Evolutionary conservation across 2,113 vertebrate species (phyloP), one percentile per base, ranked within the genome.

Genomic region (Rhegmatorhina hoffmannsi): DNA sequence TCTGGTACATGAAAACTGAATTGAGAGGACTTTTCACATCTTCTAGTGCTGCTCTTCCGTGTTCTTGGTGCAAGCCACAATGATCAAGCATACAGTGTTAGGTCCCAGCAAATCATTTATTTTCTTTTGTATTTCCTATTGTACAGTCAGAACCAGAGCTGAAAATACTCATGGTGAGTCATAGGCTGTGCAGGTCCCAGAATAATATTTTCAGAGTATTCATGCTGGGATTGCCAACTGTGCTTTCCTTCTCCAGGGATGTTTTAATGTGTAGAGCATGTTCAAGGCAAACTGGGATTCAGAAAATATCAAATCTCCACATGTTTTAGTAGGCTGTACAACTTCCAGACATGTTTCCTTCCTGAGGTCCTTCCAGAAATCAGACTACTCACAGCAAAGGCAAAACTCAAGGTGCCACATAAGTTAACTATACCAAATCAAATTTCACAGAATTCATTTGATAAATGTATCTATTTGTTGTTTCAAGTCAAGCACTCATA

Each of bases 131-230:
- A 43, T 91, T 92, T 96, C 67, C 91, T 56, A 87, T 89, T 83
- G 86, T 91, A 85, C 15, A 86, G 56, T 80, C 63, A 91, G 78
- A 92, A 93, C 21, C 21, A 91, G 84, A 81, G 80, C 84, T 89
- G 92, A 82, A 94, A 89, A 92, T 91, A 86, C 36, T 84, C 78
- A 5, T 23, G 74, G 84, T 91, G 87, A 96, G 72, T 95, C 95
- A 95, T 44, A 81, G 85, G 47, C 89, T 58, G 44, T 40, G 53
- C 56, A 76, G 85, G 82, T 95, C 93, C 94, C 92, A 96, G 56
- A 94, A 94, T 75, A 96, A 92, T 92, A 94, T 97, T 97, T 96
- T 88, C 60, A 86, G 64, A 90, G 64, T 14, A 23, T 56, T 92
- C 93, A 49, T 31, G 88, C 90, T 93, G 93, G 68, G 93, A 68